phyloP scores from a whole-genome alignment of 2,888 invertebrate species.

The Ichneumon xanthorius region DNA sequence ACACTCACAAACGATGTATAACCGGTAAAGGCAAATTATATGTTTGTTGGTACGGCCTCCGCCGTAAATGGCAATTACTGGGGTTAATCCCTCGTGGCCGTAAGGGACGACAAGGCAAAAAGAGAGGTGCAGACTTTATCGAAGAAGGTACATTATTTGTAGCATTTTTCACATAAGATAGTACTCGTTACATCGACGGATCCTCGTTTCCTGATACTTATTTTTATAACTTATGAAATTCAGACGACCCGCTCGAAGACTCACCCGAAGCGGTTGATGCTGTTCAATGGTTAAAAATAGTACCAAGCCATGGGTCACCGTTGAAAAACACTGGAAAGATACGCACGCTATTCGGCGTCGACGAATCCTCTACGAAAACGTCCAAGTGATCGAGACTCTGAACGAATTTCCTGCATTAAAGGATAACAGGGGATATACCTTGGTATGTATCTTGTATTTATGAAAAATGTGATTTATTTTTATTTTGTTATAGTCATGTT shows the following conservation, averaged over 20 bases:
- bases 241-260: neutral
- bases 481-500: neutral
- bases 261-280: neutral
- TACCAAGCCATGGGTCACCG: neutral
- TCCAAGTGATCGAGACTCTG: neutral
- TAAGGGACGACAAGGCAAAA: slow-evolving; percentile 7
- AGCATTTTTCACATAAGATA: neutral
- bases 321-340: slow-evolving; percentile 11
- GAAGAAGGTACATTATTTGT: neutral
- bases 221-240: neutral
- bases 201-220: neutral
- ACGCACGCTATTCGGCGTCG: neutral
- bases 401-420: slow-evolving; percentile 13
- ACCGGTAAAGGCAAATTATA: slow-evolving; percentile 17
- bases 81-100: slow-evolving; percentile 23
- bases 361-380: neutral
- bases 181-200: neutral
- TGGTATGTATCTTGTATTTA: neutral
- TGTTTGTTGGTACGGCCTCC: slow-evolving; percentile 3
- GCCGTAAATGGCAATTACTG: neutral
- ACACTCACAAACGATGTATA: neutral
- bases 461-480: neutral
- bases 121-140: neutral
- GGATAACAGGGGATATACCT: slow-evolving; percentile 1
- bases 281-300: slow-evolving; percentile 9